Evolutionary conservation across 2,888 invertebrate genomes (phyloP).

Genomic region (Eupithecia pulchellata): DNA sequence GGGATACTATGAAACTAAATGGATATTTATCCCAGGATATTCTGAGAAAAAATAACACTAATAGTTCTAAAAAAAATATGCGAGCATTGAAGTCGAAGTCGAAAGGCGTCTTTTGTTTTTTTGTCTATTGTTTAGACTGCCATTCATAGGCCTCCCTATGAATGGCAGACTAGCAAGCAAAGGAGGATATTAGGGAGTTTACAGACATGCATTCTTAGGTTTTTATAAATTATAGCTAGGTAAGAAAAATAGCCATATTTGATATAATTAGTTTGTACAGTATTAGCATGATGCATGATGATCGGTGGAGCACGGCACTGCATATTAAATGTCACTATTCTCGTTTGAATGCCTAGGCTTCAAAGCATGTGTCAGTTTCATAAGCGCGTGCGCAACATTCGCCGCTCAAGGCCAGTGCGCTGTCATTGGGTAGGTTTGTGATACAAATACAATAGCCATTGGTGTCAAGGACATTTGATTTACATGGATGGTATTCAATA

Average conservation of each 20-base stretch:
- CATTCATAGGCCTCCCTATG: background rate
- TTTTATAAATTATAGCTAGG: background rate
- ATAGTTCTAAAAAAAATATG: background rate
- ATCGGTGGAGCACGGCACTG: background rate
- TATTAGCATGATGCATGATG: background rate
- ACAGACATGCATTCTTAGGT: background rate
- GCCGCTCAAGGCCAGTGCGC: conserved; percentile 48
- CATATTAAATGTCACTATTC: conserved; percentile 5
- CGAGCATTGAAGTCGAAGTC: background rate
- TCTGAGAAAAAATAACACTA: background rate
- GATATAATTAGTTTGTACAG: background rate
- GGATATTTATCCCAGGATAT: background rate
- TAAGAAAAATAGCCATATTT: background rate
- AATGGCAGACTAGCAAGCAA: too few species aligned
- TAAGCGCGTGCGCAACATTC: conserved; percentile 45
- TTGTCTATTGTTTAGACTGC: too few species aligned
- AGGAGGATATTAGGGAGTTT: background rate
- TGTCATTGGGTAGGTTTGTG: conserved; percentile 54
- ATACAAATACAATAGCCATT: conserved; percentile 30
- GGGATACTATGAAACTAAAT: background rate
- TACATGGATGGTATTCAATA: conserved; percentile 6
- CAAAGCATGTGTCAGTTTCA: conserved; percentile 34
- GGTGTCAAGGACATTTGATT: conserved; percentile 41
- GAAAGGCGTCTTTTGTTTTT: background rate
- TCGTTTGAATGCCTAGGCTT: conserved; percentile 27